Evolutionary conservation across 1,140 invertebrate species (phyloP), one percentile per base, ranked within the genome.

Genomic region (Palaemon carinicauda): DNA sequence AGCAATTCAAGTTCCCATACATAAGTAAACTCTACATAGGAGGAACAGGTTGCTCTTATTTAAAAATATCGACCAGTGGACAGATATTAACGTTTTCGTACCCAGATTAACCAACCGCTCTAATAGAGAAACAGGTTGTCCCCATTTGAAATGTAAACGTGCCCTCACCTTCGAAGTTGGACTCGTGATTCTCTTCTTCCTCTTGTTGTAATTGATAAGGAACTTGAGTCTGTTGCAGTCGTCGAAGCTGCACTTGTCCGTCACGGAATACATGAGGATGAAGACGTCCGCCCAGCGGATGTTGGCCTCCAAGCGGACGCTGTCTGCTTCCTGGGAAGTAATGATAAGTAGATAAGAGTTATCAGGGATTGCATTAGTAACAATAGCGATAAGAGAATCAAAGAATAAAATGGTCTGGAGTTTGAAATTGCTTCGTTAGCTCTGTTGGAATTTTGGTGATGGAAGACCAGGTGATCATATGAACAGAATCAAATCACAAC

Each of bases 191-290:
- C 94, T 93, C 80, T 94, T 93, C 89, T 94, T 92, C 29, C 94
- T 91, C 89, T 95, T 95, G 90, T 94, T 96, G 90, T 96, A 95
- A 90, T 95, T 95, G 87, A 96, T 96, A 65, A 96, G 93, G 90
- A 95, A 96, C 90, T 95, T 95, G 3, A 96, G 92, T 4, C 95
- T 93, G 90, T 95, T 95, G 90, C 95, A 96, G 94, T 92, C 91
- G 41, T 92, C 90, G 87, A 92, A 92, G 85, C 91, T 91, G 75
- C 90, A 88, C 73, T 91, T 88, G 88, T 92, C 92, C 29, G 92
- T 92, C n/a, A 92, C 91, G 21, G 92, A 92, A 88, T 92, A 92
- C 51, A 92, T 91, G 21, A 92, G 90, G 1, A 92, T 81, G 89
- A 91, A 92, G 80, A 91, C 91, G 88, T 92, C 92, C 0, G 91